Base-by-base conservation (phyloP, 2,113 vertebrate genomes). In the Diadophis punctatus region DNA sequence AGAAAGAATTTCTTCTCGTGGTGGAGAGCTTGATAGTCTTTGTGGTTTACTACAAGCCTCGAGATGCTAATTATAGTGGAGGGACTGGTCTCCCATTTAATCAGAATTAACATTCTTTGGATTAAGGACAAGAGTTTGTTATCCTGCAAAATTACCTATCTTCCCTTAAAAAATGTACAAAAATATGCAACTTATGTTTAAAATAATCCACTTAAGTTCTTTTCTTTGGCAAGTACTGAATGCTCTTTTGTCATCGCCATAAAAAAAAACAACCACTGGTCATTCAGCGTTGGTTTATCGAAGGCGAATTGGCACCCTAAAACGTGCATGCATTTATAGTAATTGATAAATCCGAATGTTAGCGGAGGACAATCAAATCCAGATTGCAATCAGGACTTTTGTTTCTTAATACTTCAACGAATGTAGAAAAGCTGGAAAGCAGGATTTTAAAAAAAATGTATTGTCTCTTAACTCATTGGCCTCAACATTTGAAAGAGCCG, bases 1-100 rank as follows among this genome's bases (percentile, higher is more conserved):
- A 90, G 94, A 96, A 95, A 91, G 87, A 93, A 94, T 96, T 95
- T 96, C 94, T 95, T 95, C 90, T 95, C 90, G 43, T 94, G 96
- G 93, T 94, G 91, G 86, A 92, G 34, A 92, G 34, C 92, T 94
- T 96, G 95, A 94, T 95, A 95, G 94, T 88, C 95, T 96, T 94
- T 96, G 96, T 97, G 97, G 97, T 94, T 97, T 94, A 97, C 96
- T 97, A 95, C 96, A 96, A 96, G 93, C 95, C 96, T 96, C 94
- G 93, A 86, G 97, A 95, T 97, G 94, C 95, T 96, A 97, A 95
- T 97, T 96, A 96, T 30, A 27, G 93, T 93, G 94, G 94, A 96
- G 96, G 95, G 96, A 87, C 95, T 94, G 92, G 96, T 93, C 93
- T 95, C 91, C 52, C 93, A 80, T 95, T 96, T 95, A 96, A 97